Evolutionary conservation across 2,888 invertebrate species (phyloP).

Genomic region (Pelosia muscerda): DNA sequence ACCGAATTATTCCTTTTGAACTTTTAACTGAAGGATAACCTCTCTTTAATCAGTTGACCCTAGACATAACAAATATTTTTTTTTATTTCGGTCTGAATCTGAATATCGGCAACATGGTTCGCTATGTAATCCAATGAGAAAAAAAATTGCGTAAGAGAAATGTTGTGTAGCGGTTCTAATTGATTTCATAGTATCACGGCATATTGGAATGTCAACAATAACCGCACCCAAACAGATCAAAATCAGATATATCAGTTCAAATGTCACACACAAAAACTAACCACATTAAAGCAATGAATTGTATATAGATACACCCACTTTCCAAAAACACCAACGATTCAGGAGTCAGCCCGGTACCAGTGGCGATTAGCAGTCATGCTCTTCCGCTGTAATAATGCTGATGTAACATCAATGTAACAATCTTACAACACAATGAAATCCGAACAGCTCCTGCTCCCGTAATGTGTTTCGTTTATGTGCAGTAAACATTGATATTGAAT

Average conservation of each 20-base stretch:
- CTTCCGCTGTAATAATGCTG: constrained; percentile 54
- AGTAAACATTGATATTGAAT: constrained; percentile 48
- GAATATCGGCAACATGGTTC: neutral
- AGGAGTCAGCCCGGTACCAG: constrained; percentile 20
- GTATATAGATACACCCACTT: constrained; percentile 10
- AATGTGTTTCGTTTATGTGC: constrained; percentile 28
- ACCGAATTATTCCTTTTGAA: neutral
- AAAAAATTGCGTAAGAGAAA: neutral
- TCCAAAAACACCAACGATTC: constrained; percentile 26
- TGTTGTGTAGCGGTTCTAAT: neutral
- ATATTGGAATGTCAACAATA: constrained; percentile 40
- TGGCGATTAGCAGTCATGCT: constrained; percentile 56
- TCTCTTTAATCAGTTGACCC: neutral
- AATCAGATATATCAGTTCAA: constrained; percentile 43
- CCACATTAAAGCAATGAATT: constrained; percentile 1
- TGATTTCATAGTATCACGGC: constrained; percentile 22
- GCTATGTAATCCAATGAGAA: neutral
- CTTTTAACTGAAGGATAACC: neutral
- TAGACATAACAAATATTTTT: neutral
- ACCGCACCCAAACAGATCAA: constrained; percentile 40
- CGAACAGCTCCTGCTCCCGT: constrained; percentile 17
- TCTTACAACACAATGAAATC: constrained; percentile 34
- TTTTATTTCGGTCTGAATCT: neutral
- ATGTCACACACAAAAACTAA: neutral
- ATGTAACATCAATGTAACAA: constrained; percentile 46